Evolutionary conservation across 2,113 vertebrate species (phyloP).

Genomic region (Tragelaphus scriptus): DNA sequence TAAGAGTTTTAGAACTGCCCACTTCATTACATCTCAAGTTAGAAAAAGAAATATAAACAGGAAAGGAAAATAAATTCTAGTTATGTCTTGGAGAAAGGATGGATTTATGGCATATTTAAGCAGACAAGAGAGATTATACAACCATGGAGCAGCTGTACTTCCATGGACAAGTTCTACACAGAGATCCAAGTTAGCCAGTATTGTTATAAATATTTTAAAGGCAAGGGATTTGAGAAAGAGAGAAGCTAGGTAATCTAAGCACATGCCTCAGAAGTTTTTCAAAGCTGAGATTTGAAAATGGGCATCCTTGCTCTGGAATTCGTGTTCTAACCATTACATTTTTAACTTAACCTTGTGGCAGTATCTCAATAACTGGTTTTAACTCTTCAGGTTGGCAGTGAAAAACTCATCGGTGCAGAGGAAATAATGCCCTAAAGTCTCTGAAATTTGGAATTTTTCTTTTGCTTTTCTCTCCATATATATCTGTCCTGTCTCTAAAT

Average conservation of each 20-base stretch:
- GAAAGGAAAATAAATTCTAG: neutral
- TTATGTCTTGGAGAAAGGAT: neutral
- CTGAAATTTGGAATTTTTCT: neutral
- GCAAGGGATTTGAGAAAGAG: neutral
- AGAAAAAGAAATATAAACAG: neutral
- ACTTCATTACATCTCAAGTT: neutral
- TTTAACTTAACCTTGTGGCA: neutral
- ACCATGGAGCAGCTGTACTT: neutral
- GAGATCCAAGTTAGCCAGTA: neutral
- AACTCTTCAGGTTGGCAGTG: neutral
- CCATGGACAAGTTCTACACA: neutral
- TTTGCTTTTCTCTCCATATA: neutral
- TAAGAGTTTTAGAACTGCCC: neutral
- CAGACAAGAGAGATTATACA: neutral
- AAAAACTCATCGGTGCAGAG: neutral
- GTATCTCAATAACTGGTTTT: neutral
- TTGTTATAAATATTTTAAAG: neutral
- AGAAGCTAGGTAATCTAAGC: neutral
- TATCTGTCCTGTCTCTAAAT: neutral
- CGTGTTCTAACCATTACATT: neutral
- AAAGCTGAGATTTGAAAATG: neutral
- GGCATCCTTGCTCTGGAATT: neutral
- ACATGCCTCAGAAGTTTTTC: neutral
- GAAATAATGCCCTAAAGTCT: neutral
- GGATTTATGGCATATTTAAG: neutral